Base-by-base conservation (phyloP, 2,113 vertebrate genomes). In the Melanocharis versteri region DNA sequence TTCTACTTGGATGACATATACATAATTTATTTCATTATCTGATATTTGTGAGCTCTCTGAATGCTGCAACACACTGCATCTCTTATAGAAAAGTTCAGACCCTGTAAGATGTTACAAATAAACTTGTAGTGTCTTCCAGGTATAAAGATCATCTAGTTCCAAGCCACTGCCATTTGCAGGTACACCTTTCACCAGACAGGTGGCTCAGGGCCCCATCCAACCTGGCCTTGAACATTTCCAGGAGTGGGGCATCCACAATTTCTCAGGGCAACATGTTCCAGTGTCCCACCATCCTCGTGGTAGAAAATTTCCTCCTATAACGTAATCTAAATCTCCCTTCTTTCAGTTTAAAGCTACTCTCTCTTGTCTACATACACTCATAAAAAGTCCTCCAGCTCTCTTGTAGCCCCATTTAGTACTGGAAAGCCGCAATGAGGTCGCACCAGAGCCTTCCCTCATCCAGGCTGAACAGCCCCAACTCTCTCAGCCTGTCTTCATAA, bases 381-480 rank as follows among this genome's bases (percentile, higher is more conserved):
- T 27, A 19, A 53, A n/a, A 60, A 26, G 7, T 22, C 44, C 23
- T 53, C 6, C n/a, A 45, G 3, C 33, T 45, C 13, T 39, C 23
- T 7, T 53, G 33, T 10, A 30, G 28, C 26, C 5, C 24, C 21
- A 24, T 45, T 45, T 22, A 47, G 28, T 18, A 26, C n/a, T 45
- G 45, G 20, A 66, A 60, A 58, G 13, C 5, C 1, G 0, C 28
- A 30, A 4, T 22, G 28, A 22, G 11, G 6, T 53, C 3, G 0
- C 4, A 11, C 6, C 13, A 26, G 14, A 53, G 13, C 45, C 17
- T 18, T 40, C 60, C 30, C 28, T 47, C 15, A 50, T 18, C 16
- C 37, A 39, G 53, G 24, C 39, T 75, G 69, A 68, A 18, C 23
- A 22, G 2, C 4, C 13, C 9, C 15, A 20, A 6, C 7, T 68